Evolutionary conservation across 2,888 invertebrate genomes (phyloP), one percentile per base, ranked within the genome.

Genomic region (Pseudococcus longispinus): DNA sequence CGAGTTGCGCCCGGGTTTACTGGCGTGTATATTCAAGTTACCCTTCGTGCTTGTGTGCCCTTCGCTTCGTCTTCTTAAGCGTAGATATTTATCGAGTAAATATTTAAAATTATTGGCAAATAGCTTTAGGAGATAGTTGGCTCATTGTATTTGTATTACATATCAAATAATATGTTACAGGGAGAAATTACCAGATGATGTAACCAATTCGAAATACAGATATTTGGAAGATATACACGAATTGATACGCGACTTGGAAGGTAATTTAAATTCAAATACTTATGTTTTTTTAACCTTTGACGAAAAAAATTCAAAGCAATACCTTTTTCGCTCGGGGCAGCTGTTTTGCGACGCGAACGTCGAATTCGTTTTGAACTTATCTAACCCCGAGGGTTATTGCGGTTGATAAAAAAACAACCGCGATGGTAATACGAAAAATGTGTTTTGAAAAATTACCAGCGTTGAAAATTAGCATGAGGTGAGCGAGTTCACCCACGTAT

Each of bases 221-320:
- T 94, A 94, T 90, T 91, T 95, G 90, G 94, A 94, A 91, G 95
- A 95, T 91, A 93, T 95, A 90, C 94, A 94, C 90, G 94, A 95
- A 89, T 42, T 77, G 18, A 83, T 87, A 46, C 65, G 83, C 83
- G 86, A 51, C 15, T 83, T 87, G 20, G 80, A 46, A 82, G 88
- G 88, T 84, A 42, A 29, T 74, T 70, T 65, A 46, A 65, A 85
- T 42, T 85, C 32, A 5, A 60, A 55, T 46, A 46, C 15, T 15
- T 46, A 42, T 42, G 37, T 37, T 51, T 83, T 83, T 51, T 11
- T 11, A 8, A 15, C n/a, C 23, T 15, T n/a, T 8, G 32, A 37
- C 32, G n/a, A 74, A 32, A 74, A 74, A 74, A 74, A 29, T 26
- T 5, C 0, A 74, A 74, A 26, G 74, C 2, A 55, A 55, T n/a